Evolutionary conservation across 2,797 vertebrate species (phyloP), one percentile per base, ranked within the genome.

Genomic region (Lophius americanus): DNA sequence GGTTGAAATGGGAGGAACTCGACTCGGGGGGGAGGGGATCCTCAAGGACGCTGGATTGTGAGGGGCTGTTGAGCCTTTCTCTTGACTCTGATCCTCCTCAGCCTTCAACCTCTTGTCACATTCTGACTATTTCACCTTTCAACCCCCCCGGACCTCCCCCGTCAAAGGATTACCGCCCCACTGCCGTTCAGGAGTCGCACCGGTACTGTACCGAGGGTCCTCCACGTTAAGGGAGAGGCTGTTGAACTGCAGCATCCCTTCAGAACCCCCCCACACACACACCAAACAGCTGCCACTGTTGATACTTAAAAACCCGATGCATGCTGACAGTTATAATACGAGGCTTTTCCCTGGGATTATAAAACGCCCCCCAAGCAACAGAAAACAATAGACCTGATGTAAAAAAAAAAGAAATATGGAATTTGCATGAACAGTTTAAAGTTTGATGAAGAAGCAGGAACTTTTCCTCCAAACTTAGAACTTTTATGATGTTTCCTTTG

Each of bases 241-340:
- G 32, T 51, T 33, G 11, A 47, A 46, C 35, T 32, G 7, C 39
- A 41, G 2, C 35, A 54, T 52, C 14, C 3, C 7, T 57, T 71
- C 4, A 48, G 5, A 49, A 7, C 23, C 23, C 38, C 42, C 2
- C 14, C 14, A 4, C 7, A 23, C 32, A 48, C 51, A 41, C 12
- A 43, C 14, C 23, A 63, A 8, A 57, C 14, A 47, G 68, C 47
- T 75, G 49, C 54, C 14, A 46, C 55, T 41, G 14, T 51, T 39
- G 53, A 39, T 35, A 42, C 49, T 50, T 48, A 56, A 5, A 58
- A 51, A 56, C 1, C 12, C 13, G 55, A 33, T 46, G 49, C 39
- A 44, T 53, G 6, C 9, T 58, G 4, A 43, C 35, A 38, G 10
- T 41, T 43, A n/a, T 3, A 49, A 33, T 14, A 37, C 49, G 49